phyloP scores from a whole-genome alignment of 1,140 invertebrate species.

The Diorhabda sublineata region DNA sequence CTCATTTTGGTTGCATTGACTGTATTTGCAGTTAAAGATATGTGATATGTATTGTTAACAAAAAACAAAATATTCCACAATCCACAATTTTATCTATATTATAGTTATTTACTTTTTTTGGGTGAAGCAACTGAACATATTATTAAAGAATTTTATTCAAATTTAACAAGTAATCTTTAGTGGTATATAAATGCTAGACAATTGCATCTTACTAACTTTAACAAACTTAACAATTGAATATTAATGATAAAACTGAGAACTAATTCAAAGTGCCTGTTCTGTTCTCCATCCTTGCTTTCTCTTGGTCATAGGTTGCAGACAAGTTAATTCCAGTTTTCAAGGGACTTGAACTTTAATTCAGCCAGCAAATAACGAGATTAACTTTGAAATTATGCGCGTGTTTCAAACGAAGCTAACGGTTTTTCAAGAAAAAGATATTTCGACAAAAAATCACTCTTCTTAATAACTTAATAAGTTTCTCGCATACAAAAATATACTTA shows the following conservation, averaged over 20 bases:
- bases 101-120: neutral
- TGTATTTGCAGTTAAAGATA: too few relatives aligned
- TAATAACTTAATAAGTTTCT: neutral
- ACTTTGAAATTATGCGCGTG: neutral
- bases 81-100: too few relatives aligned
- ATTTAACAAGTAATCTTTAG: neutral
- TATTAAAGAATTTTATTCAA: neutral
- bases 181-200: neutral
- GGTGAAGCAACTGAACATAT: neutral
- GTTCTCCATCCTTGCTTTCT: neutral
- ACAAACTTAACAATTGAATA: conserved; percentile 1
- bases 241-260: conserved; percentile 1
- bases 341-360: neutral
- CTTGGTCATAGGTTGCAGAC: neutral
- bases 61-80: too few relatives aligned
- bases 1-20: too few relatives aligned
- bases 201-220: neutral
- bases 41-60: too few relatives aligned
- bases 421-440: neutral
- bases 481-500: too few relatives aligned
- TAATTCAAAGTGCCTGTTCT: neutral
- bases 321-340: neutral
- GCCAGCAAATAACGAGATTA: neutral
- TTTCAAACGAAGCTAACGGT: neutral
- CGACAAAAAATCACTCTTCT: neutral